These are phyloP conservation scores for Gorsachius goisagi DNA, from an alignment of 2,113 vertebrate species.

Conservation along the genomic window DNA sequence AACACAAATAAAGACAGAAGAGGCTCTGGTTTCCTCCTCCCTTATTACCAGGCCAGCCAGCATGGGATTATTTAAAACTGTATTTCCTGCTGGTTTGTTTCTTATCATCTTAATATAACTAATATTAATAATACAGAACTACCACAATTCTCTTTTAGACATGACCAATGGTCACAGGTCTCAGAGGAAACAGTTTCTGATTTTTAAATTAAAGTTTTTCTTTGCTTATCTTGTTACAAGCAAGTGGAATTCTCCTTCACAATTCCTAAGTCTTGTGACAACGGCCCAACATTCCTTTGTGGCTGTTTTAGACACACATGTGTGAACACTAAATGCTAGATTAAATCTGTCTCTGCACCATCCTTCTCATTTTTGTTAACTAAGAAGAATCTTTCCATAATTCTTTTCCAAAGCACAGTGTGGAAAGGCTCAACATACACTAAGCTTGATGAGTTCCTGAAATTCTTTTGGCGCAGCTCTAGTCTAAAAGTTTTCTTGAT, in stretches of 20 bases:
- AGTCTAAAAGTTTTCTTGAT: background rate
- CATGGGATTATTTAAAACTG: background rate
- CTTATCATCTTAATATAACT: background rate
- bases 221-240: background rate
- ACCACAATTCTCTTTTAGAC: background rate
- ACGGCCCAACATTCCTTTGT: background rate
- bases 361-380: background rate
- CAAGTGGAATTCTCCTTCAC: background rate
- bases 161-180: background rate
- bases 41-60: background rate
- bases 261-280: background rate
- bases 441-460: background rate
- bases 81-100: background rate
- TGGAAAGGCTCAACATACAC: background rate
- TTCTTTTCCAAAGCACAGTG: background rate
- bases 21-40: background rate
- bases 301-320: accelerated
- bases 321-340: background rate
- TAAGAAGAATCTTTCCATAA: background rate
- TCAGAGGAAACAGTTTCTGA: background rate
- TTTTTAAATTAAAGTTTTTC: background rate
- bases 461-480: background rate
- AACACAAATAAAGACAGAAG: background rate
- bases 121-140: background rate
- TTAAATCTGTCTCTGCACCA: background rate